Base-by-base conservation (phyloP, 2,888 invertebrate genomes). In the Athalia rosae region DNA sequence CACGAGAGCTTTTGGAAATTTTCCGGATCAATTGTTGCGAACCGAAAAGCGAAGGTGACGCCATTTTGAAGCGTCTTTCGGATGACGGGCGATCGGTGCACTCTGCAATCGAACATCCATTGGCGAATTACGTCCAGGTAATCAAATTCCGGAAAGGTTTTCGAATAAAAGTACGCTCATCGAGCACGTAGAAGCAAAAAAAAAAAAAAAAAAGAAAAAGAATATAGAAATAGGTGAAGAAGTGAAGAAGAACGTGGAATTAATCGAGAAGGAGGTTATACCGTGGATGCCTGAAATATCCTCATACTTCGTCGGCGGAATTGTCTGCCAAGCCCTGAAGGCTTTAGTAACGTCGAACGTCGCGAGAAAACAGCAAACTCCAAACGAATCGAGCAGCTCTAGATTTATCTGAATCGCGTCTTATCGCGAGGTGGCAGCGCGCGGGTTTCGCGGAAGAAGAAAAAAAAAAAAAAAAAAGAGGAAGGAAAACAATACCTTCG, bases 391-490 rank as follows among this genome's bases (percentile, higher is more conserved):
- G 80, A 83, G 81, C 83, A 83, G 84, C 85, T 84, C 83, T 85
- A 82, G 84, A 86, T 87, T 85, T 84, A 71, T 71, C 71, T 71
- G 82, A 86, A 84, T 84, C 85, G 85, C 87, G 87, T 85, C 87
- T 86, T 87, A 87, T 87, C 87, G 81, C 86, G 82, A 76, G 83
- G 83, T 84, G 84, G 84, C 85, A 83, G 85, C 83, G 82, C 84
- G 82, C 77, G 77, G 79, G 80, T 79, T 78, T 69, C 78, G 59
- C 53, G 66, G 76, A 56, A 77, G 77, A 64, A 62, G 66, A 43
- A 47, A 56, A 4, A 15, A 66, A 53, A 61, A 61, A 62, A 47
- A 28, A 28, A 28, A 28, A 28, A n/a, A n/a, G n/a, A n/a, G 28
- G 28, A 28, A n/a, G n/a, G n/a, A 28, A 28, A 28, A 28, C 28